Base-by-base conservation (phyloP, 2,888 invertebrate genomes). In the Parnassius smintheus region DNA sequence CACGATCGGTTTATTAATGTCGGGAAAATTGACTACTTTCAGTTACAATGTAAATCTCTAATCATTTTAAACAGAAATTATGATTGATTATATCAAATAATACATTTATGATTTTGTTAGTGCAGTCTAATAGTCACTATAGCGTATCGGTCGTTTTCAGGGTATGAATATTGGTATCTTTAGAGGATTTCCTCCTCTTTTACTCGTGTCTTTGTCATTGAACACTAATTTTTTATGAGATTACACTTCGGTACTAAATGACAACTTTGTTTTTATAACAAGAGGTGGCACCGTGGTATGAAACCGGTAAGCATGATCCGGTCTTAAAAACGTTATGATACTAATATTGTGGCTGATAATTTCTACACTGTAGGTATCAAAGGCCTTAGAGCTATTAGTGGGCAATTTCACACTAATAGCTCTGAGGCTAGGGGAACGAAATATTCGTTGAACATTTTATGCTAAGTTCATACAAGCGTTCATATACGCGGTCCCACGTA, bases 301-400 rank as follows among this genome's bases (percentile, higher is more conserved):
- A 25, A 25, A 25, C 25, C 25, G 3, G 25, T 4, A 25, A 25
- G 25, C 2, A 25, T 25, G 4, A 4, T 2, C 2, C 25, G 35
- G 35, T 35, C 7, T 35, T 35, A 35, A 35, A 35, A 7, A 35
- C 35, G 3, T 4, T 35, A 7, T 35, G 35, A 35, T 35, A 35
- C 7, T 35, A 35, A 35, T 18, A 11, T 18, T 18, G 7, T 9
- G 7, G 12, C 51, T 11, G 25, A 51, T 51, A 51, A 12, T 50
- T 18, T 50, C 2, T 1, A n/a, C n/a, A 12, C n/a, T 13, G 42
- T 89, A 88, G 83, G 85, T 86, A 83, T 80, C 79, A 83, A 86
- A 82, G 85, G 83, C 83, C 80, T 80, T 75, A 81, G 80, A 68
- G 85, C 81, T 86, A 88, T 89, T 90, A 89, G 83, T 77, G 83